Conservation (phyloP, 2,113 vertebrate genomes). For the Silurus glanis region DNA sequence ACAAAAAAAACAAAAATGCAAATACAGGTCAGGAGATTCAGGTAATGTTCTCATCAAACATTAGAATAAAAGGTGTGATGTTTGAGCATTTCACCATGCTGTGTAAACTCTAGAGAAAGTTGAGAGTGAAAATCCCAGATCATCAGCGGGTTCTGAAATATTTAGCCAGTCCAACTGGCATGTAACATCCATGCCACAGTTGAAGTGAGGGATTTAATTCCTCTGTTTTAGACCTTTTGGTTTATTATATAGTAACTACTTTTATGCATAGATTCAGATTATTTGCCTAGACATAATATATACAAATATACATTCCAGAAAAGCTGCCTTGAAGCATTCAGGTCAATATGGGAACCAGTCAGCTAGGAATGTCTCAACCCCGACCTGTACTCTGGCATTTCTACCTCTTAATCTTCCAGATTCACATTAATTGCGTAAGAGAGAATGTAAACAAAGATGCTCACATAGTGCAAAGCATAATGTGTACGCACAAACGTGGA, state of each 20-base stretch:
- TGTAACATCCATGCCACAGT: no score
- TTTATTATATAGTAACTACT: no score
- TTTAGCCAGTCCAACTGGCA: no score
- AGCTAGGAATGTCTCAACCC: background rate
- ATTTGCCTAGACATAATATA: background rate
- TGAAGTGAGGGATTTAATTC: no score
- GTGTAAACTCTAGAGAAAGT: background rate
- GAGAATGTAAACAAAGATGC: background rate
- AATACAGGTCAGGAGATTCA: no score
- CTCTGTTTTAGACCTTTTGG: no score
- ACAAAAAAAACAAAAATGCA: no score
- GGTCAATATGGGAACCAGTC: background rate
- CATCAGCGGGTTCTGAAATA: no score
- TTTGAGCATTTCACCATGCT: background rate
- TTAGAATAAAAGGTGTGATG: background rate
- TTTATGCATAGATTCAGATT: no score
- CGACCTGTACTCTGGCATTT: background rate
- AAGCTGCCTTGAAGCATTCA: background rate
- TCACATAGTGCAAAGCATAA: background rate
- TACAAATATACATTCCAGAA: background rate
- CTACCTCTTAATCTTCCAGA: background rate
- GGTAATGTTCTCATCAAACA: no score
- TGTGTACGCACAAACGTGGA: background rate
- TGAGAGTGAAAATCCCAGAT: background rate
- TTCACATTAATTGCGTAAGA: background rate